phyloP scores from a whole-genome alignment of 2,113 vertebrate species.

The Crypturellus undulatus region DNA sequence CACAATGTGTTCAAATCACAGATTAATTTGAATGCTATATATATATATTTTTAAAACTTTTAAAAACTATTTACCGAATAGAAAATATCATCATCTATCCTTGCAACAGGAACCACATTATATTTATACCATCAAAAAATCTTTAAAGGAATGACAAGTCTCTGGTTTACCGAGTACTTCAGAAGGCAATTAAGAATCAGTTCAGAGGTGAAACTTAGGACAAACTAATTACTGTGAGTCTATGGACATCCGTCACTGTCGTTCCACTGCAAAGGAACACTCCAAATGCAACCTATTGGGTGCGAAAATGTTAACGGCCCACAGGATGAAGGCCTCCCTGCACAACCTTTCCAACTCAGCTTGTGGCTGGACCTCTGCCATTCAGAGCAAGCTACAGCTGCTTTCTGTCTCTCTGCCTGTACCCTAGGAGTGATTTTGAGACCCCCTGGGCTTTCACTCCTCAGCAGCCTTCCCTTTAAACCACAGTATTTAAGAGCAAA shows the following conservation, averaged over 20 bases:
- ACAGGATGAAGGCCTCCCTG: background rate
- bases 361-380: background rate
- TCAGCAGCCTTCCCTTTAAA: background rate
- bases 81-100: background rate
- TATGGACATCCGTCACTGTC: background rate
- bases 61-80: background rate
- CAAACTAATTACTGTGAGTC: background rate
- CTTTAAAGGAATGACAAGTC: background rate
- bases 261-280: background rate
- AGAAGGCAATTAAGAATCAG: background rate
- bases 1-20: background rate
- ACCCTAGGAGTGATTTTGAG: background rate
- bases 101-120: background rate
- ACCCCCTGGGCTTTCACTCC: background rate
- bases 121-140: background rate
- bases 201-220: background rate
- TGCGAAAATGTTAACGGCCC: background rate
- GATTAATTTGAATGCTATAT: background rate
- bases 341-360: background rate
- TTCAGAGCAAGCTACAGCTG: rapidly evolving
- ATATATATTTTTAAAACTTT: background rate
- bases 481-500: background rate
- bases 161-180: background rate
- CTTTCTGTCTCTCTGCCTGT: rapidly evolving
- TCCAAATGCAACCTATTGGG: background rate